Conservation (phyloP, 1,140 invertebrate species). For the Drosophila sulfurigaster region DNA sequence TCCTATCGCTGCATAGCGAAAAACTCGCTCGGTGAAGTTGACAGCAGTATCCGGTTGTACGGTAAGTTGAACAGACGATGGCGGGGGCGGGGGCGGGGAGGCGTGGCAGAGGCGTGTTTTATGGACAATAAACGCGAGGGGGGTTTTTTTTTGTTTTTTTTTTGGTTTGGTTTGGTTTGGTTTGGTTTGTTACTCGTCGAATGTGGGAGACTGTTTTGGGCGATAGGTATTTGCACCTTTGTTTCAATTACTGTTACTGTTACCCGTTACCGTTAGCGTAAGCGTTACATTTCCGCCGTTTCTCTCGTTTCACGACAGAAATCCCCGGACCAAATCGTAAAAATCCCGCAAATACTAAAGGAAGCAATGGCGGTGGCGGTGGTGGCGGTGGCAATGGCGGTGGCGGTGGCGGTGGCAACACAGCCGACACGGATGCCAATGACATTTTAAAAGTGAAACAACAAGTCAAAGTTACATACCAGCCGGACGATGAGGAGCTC, state of each 20-base stretch:
- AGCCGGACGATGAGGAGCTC: slow-evolving; percentile 83
- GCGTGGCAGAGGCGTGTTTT: slow-evolving; percentile 15
- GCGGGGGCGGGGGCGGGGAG: background rate
- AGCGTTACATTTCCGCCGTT: slow-evolving; percentile 42
- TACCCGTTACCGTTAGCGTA: slow-evolving; percentile 54
- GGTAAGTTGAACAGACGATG: slow-evolving; percentile 87
- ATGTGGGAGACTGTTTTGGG: background rate
- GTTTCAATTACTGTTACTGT: slow-evolving; percentile 69
- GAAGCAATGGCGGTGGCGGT: background rate
- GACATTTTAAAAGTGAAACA: slow-evolving; percentile 84
- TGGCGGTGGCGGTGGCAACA: slow-evolving; percentile 42
- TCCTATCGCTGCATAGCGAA: slow-evolving; percentile 95
- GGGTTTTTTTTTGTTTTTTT: background rate
- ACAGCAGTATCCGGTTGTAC: slow-evolving; percentile 94
- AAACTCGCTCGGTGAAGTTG: slow-evolving; percentile 95
- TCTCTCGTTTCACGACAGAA: slow-evolving; percentile 83
- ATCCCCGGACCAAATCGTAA: slow-evolving; percentile 86
- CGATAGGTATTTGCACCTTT: slow-evolving; percentile 63
- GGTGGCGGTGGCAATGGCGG: slow-evolving; percentile 19
- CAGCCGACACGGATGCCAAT: slow-evolving; percentile 79
- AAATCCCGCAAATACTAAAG: slow-evolving; percentile 72
- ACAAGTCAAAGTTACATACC: slow-evolving; percentile 84
- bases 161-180: too few relatives aligned
- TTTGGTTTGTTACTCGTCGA: background rate
- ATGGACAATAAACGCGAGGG: slow-evolving; percentile 50